Base-by-base conservation (phyloP, 2,888 invertebrate species). In the Isotomurus palustris region DNA sequence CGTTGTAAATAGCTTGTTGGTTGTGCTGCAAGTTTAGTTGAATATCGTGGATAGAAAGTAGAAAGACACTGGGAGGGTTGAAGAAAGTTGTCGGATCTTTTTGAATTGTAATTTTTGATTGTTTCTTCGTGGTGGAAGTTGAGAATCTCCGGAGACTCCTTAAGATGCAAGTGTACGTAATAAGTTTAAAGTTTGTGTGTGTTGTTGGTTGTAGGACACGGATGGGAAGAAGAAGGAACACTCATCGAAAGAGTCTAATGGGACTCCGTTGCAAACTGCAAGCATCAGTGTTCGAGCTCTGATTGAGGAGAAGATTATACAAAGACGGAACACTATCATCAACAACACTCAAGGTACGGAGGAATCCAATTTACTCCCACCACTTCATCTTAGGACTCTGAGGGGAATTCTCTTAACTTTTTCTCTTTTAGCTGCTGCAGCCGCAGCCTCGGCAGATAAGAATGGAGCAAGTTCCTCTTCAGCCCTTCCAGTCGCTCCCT, bases 221-320 rank as follows among this genome's bases (percentile, higher is more conserved):
- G 69, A 70, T 38, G 68, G 68, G 32, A 63, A 57, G 51, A 66
- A 64, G 52, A 65, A 65, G 52, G 66, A 68, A 38, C 57, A 56
- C 35, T 40, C 53, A n/a, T 54, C 53, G 25, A 70, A 68, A 32
- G 68, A 70, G 47, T 50, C 61, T 8, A 50, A 64, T 22, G 62
- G 88, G 4, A 89, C 91, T 4, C 91, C 91, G 0, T 76, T 92
- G 63, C 91, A 91, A 78, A 92, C 92, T n/a, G 91, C 91, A 5
- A 91, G 91, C 67, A 87, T 91, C 62, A 91, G 90, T 58, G 91
- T 92, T 5, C 80, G 92, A 59, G 91, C 92, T 10, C 81, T 92
- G 44, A 92, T 92, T 69, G 91, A 91, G 77, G 92, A 92, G 75
- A 92, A 92, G 76, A 92, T 92, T 68, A 92, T 91, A 70, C 91